phyloP scores from a whole-genome alignment of 2,113 vertebrate species.

The Corydoras sp. region DNA sequence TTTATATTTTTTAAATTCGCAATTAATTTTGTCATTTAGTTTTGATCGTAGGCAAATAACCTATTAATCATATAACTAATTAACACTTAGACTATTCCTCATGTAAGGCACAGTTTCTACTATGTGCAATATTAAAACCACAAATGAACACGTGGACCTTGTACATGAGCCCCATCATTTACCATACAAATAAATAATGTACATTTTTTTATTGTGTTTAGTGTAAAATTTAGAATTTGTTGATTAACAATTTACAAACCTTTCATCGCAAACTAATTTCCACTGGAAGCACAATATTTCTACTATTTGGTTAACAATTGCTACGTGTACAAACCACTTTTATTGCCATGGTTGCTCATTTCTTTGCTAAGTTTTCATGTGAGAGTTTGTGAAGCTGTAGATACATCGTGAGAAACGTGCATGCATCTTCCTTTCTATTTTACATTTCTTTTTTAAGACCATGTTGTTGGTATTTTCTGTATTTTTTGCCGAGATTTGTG shows the following conservation, averaged over 20 bases:
- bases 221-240: no score
- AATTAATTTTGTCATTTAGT: no score
- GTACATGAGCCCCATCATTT: slow-evolving; percentile 14
- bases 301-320: slow-evolving; percentile 46
- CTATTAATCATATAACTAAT: neutral
- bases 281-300: slow-evolving; percentile 59
- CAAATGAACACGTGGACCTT: slow-evolving; percentile 10
- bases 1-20: no score
- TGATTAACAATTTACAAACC: slow-evolving; percentile 20
- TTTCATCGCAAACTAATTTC: slow-evolving; percentile 44
- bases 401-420: slow-evolving; percentile 58
- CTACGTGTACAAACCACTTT: slow-evolving; percentile 49
- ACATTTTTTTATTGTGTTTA: slow-evolving; percentile 6
- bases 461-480: slow-evolving; percentile 21
- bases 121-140: slow-evolving; percentile 8
- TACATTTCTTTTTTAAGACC: slow-evolving; percentile 40
- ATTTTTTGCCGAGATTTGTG: slow-evolving; percentile 7
- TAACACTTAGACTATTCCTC: neutral
- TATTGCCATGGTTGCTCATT: slow-evolving; percentile 53
- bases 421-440: slow-evolving; percentile 42
- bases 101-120: slow-evolving; percentile 11
- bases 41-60: no score
- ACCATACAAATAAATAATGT: no score
- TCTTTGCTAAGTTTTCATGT: slow-evolving; percentile 49
- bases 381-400: slow-evolving; percentile 55